Evolutionary conservation across 2,888 invertebrate genomes (phyloP).

Genomic region (Apocheima hispidaria): DNA sequence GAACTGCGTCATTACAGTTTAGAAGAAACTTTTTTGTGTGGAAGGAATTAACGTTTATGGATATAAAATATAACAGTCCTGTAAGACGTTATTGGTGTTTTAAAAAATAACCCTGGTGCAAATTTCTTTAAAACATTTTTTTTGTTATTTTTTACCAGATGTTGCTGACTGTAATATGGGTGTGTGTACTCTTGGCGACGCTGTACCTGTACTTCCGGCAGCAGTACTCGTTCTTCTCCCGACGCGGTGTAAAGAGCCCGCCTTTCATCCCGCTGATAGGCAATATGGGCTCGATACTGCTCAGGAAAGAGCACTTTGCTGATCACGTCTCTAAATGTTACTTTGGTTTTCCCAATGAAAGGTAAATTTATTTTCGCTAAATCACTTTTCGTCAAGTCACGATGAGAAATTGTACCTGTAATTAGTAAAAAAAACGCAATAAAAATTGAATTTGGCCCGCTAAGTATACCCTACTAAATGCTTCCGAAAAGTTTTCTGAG

Average conservation of each 20-base stretch:
- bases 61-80: too few relatives aligned
- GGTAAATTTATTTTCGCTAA: conserved; percentile 42
- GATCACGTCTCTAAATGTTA: conserved; percentile 49
- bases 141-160: conserved; percentile 25
- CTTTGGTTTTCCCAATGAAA: conserved; percentile 53
- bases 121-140: background rate
- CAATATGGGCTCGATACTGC: conserved; percentile 37
- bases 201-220: conserved; percentile 52
- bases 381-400: too few relatives aligned
- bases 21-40: too few relatives aligned
- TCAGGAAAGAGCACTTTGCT: conserved; percentile 50
- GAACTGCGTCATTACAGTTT: too few relatives aligned
- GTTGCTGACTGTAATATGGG: conserved; percentile 57
- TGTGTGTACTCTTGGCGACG: conserved; percentile 42
- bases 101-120: too few relatives aligned
- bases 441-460: too few relatives aligned
- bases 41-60: too few relatives aligned
- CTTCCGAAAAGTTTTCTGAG: too few relatives aligned
- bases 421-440: too few relatives aligned
- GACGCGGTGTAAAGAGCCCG: conserved; percentile 52
- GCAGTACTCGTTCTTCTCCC: conserved; percentile 53
- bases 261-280: conserved; percentile 49
- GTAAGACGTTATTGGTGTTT: too few relatives aligned
- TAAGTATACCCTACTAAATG: too few relatives aligned
- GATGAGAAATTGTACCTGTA: too few relatives aligned